Conservation (phyloP, 1,140 invertebrate species). For the Zaprionus inermis region DNA sequence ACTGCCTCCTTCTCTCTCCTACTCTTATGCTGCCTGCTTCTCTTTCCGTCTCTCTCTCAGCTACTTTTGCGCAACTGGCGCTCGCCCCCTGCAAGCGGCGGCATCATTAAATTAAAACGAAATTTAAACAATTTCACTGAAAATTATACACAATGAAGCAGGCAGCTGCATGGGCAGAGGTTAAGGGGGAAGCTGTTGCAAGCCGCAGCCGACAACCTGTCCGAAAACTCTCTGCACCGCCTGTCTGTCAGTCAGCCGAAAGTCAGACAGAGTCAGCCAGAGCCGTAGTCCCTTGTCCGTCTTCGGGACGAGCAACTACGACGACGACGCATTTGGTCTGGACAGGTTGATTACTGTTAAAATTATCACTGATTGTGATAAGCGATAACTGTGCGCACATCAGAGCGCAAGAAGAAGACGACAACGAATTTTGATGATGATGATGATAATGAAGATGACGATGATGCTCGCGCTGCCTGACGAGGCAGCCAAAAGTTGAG, state of each 20-base stretch:
- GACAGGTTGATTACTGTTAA: slow-evolving; percentile 84
- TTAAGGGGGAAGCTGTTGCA: slow-evolving; percentile 14
- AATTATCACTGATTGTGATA: slow-evolving; percentile 84
- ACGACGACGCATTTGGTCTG: slow-evolving; percentile 50
- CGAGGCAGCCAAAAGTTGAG: slow-evolving; percentile 30
- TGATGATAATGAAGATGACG: slow-evolving; percentile 17
- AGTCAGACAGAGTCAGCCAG: neutral
- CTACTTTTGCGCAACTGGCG: slow-evolving; percentile 72
- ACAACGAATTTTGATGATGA: slow-evolving; percentile 50
- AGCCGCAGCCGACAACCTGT: slow-evolving; percentile 64
- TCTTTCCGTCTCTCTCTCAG: slow-evolving; percentile 18
- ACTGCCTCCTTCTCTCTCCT: slow-evolving; percentile 22
- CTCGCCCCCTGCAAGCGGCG: slow-evolving; percentile 50
- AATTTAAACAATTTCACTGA: slow-evolving; percentile 84
- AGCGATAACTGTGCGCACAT: slow-evolving; percentile 81
- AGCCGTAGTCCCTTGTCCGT: slow-evolving; percentile 23
- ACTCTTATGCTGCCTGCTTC: neutral
- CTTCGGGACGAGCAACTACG: slow-evolving; percentile 12
- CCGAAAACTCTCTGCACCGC: slow-evolving; percentile 35
- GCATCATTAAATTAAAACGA: slow-evolving; percentile 83
- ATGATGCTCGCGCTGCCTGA: slow-evolving; percentile 15
- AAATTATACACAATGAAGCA: slow-evolving; percentile 76
- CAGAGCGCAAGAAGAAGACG: slow-evolving; percentile 41
- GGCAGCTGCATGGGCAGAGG: slow-evolving; percentile 34
- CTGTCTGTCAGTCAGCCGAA: slow-evolving; percentile 69